phyloP scores from a whole-genome alignment of 2,797 vertebrate species.

The Ispidina picta region DNA sequence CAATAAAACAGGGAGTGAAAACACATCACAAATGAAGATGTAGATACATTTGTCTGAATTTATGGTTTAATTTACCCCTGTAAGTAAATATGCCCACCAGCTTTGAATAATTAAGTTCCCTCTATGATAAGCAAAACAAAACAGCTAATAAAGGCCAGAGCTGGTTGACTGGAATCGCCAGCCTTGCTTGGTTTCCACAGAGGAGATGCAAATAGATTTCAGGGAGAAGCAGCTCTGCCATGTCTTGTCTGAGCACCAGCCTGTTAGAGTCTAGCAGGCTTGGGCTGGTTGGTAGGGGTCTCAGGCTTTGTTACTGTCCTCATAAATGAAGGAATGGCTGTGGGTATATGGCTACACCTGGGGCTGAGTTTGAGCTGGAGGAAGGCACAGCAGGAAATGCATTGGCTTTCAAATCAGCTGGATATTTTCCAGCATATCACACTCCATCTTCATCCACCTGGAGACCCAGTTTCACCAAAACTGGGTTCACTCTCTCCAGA shows the following conservation, averaged over 20 bases:
- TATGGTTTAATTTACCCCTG: conserved; percentile 33
- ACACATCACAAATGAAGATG: not conserved
- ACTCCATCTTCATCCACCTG: not conserved
- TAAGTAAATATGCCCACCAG: conserved; percentile 22
- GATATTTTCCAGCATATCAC: not conserved
- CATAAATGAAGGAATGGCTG: not conserved
- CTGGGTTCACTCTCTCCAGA: not conserved
- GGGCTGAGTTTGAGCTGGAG: not conserved
- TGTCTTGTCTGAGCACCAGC: not conserved
- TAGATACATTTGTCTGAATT: conserved; percentile 37
- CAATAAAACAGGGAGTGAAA: conserved; percentile 11
- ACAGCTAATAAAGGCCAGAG: not conserved
- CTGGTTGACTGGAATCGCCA: not conserved
- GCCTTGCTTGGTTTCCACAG: not conserved
- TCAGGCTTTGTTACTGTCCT: not conserved
- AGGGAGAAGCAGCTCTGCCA: not conserved
- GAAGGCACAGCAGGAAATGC: not conserved
- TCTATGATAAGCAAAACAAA: not conserved
- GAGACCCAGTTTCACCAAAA: not conserved
- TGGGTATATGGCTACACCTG: not conserved
- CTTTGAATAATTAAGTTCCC: conserved; percentile 36
- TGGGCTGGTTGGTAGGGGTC: not conserved
- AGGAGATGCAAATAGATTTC: not conserved
- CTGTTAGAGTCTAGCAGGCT: not conserved
- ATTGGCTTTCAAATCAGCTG: not conserved